Evolutionary conservation across 2,888 invertebrate genomes (phyloP), one percentile per base, ranked within the genome.

Genomic region (Aporophyla nigra): DNA sequence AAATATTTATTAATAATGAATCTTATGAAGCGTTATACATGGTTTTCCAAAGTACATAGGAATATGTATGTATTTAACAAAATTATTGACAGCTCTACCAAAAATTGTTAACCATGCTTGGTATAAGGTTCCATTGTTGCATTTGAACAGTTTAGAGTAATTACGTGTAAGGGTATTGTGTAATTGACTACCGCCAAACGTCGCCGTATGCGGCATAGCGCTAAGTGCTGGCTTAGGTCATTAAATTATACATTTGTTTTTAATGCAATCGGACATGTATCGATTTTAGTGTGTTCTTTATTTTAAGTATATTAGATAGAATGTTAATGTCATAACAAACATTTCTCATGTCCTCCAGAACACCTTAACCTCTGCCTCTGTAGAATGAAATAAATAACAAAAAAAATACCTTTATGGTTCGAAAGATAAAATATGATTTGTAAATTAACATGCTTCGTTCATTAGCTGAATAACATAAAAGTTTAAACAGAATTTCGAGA

Each of bases 51-150:
- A 62, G 71, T 86, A 84, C 82, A 82, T 86, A 84, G 21, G 51
- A 63, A 46, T 83, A 87, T 86, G 84, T 84, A 87, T 77, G 68
- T 87, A 79, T 85, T 73, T 82, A 76, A 77, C 82, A 83, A 87
- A 88, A 87, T 85, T 86, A 76, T 79, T 83, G 89, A 90, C 89
- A 89, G 88, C 86, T 88, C 79, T 90, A 92, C 92, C 92, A 92
- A 92, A 92, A 86, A 90, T 79, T 74, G 68, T 83, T 88, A 86
- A 86, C 86, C 80, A 80, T 58, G 76, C 53, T 86, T 87, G 86
- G 85, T 88, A 80, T 88, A 89, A 85, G 87, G 88, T 90, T 90
- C 87, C 89, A 71, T 87, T 76, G 68, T 84, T 81, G 88, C 86
- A 85, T 80, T 87, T 78, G 81, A 81, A 74, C 71, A 80, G 74